Evolutionary conservation across 2,888 invertebrate genomes (phyloP).

Genomic region (Epirrhoe tristata): DNA sequence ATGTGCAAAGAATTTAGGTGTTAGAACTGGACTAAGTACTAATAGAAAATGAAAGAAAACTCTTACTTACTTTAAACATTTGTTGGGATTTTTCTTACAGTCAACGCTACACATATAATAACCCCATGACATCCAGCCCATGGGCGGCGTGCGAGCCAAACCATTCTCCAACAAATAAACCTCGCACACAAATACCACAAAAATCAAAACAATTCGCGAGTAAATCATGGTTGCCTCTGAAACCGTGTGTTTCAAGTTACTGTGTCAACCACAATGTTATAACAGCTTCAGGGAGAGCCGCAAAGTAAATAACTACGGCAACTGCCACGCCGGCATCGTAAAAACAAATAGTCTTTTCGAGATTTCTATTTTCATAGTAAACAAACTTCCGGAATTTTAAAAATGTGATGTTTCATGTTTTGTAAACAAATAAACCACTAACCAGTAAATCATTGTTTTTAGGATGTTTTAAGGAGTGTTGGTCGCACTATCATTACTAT

Average conservation of each 20-base stretch:
- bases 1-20: not conserved
- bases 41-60: not conserved
- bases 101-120: constrained; percentile 87
- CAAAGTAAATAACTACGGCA: constrained; percentile 28
- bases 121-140: constrained; percentile 92
- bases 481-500: not conserved
- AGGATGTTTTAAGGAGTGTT: not conserved
- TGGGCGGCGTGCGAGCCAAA: constrained; percentile 87
- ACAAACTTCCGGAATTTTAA: constrained; percentile 8
- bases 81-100: constrained; percentile 85
- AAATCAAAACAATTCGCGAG: constrained; percentile 35
- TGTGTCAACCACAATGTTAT: constrained; percentile 21
- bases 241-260: constrained; percentile 5
- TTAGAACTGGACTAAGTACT: not conserved
- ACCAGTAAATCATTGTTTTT: not conserved
- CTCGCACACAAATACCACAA: constrained; percentile 47
- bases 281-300: constrained; percentile 21
- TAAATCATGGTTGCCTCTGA: constrained; percentile 21
- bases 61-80: constrained; percentile 87
- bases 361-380: constrained; percentile 26
- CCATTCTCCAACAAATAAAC: constrained; percentile 85
- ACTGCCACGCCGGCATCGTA: constrained; percentile 26
- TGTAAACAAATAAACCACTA: too few relatives aligned
- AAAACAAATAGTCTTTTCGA: constrained; percentile 26
- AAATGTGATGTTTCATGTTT: not conserved